A percentile compares a stretch with the other conserved stretches of the same genome.
Conservation (phyloP, 2,797 vertebrate genomes). For the Scolopax bukidnonensis region DNA sequence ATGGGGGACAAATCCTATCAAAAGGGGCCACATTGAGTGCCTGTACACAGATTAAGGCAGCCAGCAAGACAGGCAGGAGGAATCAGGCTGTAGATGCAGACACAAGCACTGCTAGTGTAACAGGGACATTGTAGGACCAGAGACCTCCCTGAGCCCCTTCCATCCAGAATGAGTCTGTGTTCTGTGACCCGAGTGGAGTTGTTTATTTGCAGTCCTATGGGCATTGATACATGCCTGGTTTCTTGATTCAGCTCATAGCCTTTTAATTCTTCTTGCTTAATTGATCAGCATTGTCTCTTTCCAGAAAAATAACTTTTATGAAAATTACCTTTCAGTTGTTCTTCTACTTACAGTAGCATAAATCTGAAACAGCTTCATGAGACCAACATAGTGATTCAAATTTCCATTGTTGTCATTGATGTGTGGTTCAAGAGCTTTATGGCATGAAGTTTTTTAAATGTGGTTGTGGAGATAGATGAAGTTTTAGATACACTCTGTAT, state of each 20-base stretch:
- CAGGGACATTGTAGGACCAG: not conserved
- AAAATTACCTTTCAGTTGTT: not conserved
- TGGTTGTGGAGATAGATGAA: not conserved
- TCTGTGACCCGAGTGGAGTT: not conserved
- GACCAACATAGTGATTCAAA: not conserved
- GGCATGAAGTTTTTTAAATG: not conserved
- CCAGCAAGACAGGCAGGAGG: not conserved
- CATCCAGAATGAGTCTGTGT: not conserved
- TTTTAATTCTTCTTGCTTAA: not conserved
- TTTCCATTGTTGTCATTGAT: not conserved
- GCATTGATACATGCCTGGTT: not conserved
- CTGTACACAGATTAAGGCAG: not conserved
- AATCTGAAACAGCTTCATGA: not conserved
- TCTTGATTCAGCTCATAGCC: not conserved
- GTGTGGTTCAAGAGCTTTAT: not conserved
- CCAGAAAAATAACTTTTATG: not conserved
- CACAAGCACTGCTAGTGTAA: not conserved
- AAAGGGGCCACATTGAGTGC: rapidly evolving
- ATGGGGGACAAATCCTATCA: not conserved
- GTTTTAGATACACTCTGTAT: not conserved
- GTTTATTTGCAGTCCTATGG: not conserved
- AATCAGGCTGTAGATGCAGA: not conserved
- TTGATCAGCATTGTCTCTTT: not conserved
- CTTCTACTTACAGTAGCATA: not conserved
- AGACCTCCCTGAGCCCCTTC: not conserved